These are phyloP conservation scores for Dendropsophus ebraccatus DNA, from an alignment of 2,113 vertebrate species.

Conservation along the genomic window DNA sequence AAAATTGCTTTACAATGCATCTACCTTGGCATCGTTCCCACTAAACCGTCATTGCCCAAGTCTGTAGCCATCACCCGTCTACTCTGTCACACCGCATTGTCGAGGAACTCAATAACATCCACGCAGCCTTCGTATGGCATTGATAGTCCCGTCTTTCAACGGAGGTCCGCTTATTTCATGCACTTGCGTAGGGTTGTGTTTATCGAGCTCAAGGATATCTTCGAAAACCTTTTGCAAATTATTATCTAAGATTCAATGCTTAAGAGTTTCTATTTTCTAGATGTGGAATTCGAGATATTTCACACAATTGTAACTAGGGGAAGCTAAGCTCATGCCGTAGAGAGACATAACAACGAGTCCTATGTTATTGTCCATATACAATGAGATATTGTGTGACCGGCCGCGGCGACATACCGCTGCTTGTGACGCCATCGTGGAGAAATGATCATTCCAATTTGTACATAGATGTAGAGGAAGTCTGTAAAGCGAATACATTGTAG, in stretches of 20 bases:
- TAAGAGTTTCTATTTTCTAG: not conserved
- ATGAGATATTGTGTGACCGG: constrained; percentile 1
- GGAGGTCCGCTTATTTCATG: not conserved
- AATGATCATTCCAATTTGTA: not conserved
- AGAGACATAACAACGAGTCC: not conserved
- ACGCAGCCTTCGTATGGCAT: constrained; percentile 46
- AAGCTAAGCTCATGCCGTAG: not conserved
- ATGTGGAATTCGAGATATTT: constrained; percentile 10
- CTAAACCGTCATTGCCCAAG: too few species aligned
- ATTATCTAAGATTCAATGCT: constrained; percentile 4
- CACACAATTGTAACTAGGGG: not conserved
- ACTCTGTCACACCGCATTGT: constrained; percentile 41
- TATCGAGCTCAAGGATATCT: constrained; percentile 23
- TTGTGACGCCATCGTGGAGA: constrained; percentile 3
- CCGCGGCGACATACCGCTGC: not conserved
- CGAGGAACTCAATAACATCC: constrained; percentile 29
- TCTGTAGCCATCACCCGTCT: constrained; percentile 39
- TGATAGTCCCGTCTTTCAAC: constrained; percentile 42
- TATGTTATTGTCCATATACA: not conserved
- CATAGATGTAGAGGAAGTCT: constrained; percentile 26
- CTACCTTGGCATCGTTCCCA: constrained; percentile 28
- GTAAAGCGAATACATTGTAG: constrained; percentile 36
- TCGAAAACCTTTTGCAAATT: not conserved
- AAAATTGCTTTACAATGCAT: constrained; percentile 29
- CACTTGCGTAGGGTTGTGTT: constrained; percentile 5